These are phyloP conservation scores for Drosophila birchii DNA, from an alignment of 2,888 invertebrate genomes.

Conservation along the genomic window DNA sequence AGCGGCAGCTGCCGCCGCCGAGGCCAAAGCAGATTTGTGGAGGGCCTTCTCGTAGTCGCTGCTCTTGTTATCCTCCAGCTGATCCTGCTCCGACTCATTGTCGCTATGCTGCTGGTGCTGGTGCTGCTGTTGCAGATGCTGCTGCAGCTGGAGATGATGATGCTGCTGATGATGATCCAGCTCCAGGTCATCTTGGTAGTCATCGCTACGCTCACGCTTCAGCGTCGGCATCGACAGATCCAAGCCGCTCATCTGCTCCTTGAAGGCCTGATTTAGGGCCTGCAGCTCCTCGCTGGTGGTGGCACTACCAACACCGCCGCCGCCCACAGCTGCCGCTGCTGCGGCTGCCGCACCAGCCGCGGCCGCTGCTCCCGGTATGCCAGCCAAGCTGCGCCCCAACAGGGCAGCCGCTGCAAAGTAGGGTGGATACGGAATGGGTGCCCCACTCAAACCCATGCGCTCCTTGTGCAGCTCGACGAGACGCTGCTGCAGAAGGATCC, in stretches of 20 bases:
- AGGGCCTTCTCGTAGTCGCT: slow-evolving; percentile 84
- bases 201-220: slow-evolving; percentile 88
- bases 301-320: slow-evolving; percentile 89
- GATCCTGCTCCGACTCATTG: slow-evolving; percentile 73
- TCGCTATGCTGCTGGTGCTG: slow-evolving; percentile 74
- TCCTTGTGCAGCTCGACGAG: slow-evolving; percentile 94
- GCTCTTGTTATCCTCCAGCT: slow-evolving; percentile 43
- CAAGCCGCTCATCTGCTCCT: slow-evolving; percentile 93
- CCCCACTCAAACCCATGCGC: slow-evolving; percentile 91
- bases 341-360: slow-evolving; percentile 92
- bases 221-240: slow-evolving; percentile 94
- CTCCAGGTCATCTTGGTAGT: slow-evolving; percentile 88
- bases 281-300: slow-evolving; percentile 86
- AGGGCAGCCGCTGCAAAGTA: slow-evolving; percentile 91
- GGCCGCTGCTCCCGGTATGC: slow-evolving; percentile 91
- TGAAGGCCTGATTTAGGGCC: slow-evolving; percentile 87
- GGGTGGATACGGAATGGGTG: slow-evolving; percentile 92
- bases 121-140: slow-evolving; percentile 1
- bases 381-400: slow-evolving; percentile 85
- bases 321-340: slow-evolving; percentile 85
- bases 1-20: slow-evolving; percentile 61
- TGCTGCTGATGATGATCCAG: slow-evolving; percentile 83
- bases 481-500: slow-evolving; percentile 94
- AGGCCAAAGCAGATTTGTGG: slow-evolving; percentile 68
- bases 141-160: not conserved